Conservation (phyloP, 2,113 vertebrate species). For the Aptenodytes forsteri region DNA sequence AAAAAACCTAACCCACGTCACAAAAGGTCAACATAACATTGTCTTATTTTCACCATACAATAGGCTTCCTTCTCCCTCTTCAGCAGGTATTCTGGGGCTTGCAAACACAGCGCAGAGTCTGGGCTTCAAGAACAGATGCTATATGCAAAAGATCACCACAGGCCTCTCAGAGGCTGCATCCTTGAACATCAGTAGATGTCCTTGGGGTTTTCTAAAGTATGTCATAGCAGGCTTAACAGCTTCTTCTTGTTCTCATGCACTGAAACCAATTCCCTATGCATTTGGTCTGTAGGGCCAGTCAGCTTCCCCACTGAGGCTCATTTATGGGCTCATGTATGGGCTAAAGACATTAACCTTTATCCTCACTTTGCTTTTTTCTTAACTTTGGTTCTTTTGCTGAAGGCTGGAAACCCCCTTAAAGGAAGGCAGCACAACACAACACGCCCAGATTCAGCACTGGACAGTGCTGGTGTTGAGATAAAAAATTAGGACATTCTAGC, state of each 20-base stretch:
- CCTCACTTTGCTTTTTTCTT: neutral
- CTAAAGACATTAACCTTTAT: neutral
- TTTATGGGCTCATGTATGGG: neutral
- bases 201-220: neutral
- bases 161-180: neutral
- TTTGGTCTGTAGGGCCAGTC: neutral
- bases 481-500: neutral
- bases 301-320: neutral
- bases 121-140: neutral
- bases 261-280: neutral
- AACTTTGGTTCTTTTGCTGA: neutral
- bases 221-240: neutral
- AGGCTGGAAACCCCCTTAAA: neutral
- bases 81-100: neutral
- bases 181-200: neutral
- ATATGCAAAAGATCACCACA: neutral
- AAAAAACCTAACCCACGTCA: neutral
- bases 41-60: neutral
- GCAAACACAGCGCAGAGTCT: neutral
- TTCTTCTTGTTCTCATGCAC: neutral
- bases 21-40: neutral
- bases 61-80: neutral
- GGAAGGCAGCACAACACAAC: neutral
- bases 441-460: neutral
- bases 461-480: neutral